phyloP scores from a whole-genome alignment of 1,140 invertebrate species.

The Drosophila watanabei region DNA sequence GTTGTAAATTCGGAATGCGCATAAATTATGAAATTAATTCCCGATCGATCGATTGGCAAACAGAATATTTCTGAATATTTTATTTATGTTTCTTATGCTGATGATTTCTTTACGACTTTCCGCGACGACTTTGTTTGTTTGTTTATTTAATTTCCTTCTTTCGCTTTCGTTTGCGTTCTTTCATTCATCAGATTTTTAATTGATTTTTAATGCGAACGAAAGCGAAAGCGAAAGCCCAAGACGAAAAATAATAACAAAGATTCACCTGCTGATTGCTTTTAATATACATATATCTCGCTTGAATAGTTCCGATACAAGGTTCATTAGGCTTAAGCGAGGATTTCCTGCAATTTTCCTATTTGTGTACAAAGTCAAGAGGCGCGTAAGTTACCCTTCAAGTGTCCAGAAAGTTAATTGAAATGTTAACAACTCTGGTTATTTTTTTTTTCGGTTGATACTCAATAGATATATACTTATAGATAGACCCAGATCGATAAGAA shows the following conservation, averaged over 20 bases:
- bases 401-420: conserved; percentile 38
- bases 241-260: conserved; percentile 7
- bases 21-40: conserved; percentile 36
- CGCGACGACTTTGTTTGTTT: conserved; percentile 34
- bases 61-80: conserved; percentile 8
- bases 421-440: conserved; percentile 13
- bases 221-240: conserved; percentile 41
- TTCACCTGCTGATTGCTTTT: conserved; percentile 12
- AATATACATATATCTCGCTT: background rate
- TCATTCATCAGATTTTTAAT: conserved; percentile 47
- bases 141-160: conserved; percentile 21
- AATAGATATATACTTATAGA: conserved; percentile 5
- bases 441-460: conserved; percentile 4
- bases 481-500: conserved; percentile 24
- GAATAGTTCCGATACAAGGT: conserved; percentile 37
- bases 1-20: conserved; percentile 17
- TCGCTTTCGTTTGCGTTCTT: conserved; percentile 19
- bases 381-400: conserved; percentile 20
- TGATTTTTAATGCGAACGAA: conserved; percentile 52
- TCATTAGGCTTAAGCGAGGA: conserved; percentile 71
- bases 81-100: background rate
- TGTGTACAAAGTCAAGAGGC: conserved; percentile 26
- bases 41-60: background rate
- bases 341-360: conserved; percentile 79
- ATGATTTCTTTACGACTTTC: conserved; percentile 32